Evolutionary conservation across 2,797 vertebrate species (phyloP), one percentile per base, ranked within the genome.

Genomic region (Coregonus ussuriensis): DNA sequence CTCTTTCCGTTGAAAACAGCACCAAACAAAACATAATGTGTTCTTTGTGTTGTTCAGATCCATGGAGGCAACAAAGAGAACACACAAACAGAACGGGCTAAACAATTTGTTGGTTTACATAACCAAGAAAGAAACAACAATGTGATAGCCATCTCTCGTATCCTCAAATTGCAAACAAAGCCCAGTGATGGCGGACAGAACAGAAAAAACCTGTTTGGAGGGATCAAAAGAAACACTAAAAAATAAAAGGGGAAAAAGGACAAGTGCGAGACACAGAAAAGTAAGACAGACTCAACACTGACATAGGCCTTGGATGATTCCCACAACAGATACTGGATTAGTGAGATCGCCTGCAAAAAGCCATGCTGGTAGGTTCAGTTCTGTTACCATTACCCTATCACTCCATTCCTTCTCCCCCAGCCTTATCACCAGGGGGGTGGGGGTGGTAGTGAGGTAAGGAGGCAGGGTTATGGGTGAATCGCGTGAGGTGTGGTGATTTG

Each of bases 271-370:
- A 94, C 92, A 93, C 88, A 93, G 88, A 88, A 91, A 90, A 89
- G 90, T 81, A 25, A 78, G 85, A 85, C 88, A 94, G 88, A 93
- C 91, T 89, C 88, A 92, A 91, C 91, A 94, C 81, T 76, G 84
- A 88, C 86, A 79, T 81, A 74, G 16, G 76, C 82, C 71, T 80
- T 72, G 13, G 52, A 77, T 67, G 89, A 93, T 93, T 86, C 88
- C 87, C 79, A 82, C 84, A 25, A 71, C 84, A 88, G 91, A 91
- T 90, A 88, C 75, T 74, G 73, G 77, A 84, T 85, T 84, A 87
- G 88, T 81, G 80, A 4, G 84, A 86, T 62, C 35, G 75, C 83
- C 80, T 80, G 84, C 79, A 33, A 16, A 25, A 86, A 88, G 87
- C 91, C 91, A 93, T 94, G 93, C 90, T 92, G 89, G 90, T 83